Conservation (phyloP, 2,113 vertebrate genomes). For the Heliornis fulica region DNA sequence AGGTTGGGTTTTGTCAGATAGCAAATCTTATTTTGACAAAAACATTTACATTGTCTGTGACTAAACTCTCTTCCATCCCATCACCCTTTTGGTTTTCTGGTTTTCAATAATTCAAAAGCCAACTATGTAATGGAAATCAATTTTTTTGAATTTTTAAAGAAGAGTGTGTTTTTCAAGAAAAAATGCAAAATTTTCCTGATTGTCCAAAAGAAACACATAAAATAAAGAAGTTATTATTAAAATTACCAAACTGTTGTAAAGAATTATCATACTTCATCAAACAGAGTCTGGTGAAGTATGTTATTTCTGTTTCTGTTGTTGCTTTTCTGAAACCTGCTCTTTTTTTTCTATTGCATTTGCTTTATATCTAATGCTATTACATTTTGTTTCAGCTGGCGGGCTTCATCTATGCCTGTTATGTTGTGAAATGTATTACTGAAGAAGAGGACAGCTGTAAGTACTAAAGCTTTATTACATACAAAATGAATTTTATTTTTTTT, state of each 20-base stretch:
- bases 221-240: not conserved
- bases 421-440: constrained; percentile 99
- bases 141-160: not conserved
- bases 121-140: not conserved
- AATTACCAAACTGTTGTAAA: not conserved
- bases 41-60: not conserved
- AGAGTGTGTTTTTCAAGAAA: not conserved
- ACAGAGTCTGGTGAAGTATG: not conserved
- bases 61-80: not conserved
- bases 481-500: not conserved
- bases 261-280: not conserved
- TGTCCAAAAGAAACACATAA: not conserved
- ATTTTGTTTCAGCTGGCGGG: constrained; percentile 90
- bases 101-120: not conserved
- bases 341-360: not conserved
- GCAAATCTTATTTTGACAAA: not conserved
- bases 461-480: constrained; percentile 62
- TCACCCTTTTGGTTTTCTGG: not conserved
- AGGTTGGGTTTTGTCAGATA: not conserved
- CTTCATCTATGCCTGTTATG: constrained; percentile 98
- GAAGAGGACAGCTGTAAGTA: constrained; percentile 99
- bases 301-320: not conserved
- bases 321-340: not conserved
- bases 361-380: constrained; percentile 60
- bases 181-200: not conserved